Conservation (phyloP, 2,888 invertebrate genomes). For the Cosmia pyralina region DNA sequence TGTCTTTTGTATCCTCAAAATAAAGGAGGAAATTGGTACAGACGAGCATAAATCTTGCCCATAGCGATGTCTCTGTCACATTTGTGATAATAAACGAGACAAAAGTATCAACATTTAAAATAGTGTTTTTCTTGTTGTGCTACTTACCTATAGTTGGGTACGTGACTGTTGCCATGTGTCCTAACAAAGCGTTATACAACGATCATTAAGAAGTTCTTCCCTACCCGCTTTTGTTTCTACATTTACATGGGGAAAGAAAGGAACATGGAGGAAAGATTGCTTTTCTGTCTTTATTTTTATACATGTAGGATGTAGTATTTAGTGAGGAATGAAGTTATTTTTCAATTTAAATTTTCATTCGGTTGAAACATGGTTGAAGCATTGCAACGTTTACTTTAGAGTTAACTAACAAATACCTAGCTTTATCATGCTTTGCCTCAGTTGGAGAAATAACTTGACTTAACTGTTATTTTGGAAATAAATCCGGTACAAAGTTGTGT, state of each 20-base stretch:
- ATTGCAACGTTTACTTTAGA: not conserved
- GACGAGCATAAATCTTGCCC: slow-evolving; percentile 55
- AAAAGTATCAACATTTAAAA: slow-evolving; percentile 62
- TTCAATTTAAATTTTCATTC: slow-evolving; percentile 25
- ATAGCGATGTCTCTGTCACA: slow-evolving; percentile 59
- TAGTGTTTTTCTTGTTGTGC: slow-evolving; percentile 45
- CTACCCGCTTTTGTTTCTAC: slow-evolving; percentile 53
- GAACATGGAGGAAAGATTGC: slow-evolving; percentile 47
- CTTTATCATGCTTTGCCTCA: not conserved
- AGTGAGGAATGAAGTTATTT: slow-evolving; percentile 20
- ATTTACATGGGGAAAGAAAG: slow-evolving; percentile 47
- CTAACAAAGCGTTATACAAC: slow-evolving; percentile 52
- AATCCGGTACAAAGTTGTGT: not conserved
- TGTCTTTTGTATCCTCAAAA: slow-evolving; percentile 51
- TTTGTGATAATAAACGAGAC: slow-evolving; percentile 63
- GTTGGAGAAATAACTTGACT: not conserved
- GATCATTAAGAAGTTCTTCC: slow-evolving; percentile 52
- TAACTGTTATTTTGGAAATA: not conserved
- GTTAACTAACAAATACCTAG: slow-evolving; percentile 5
- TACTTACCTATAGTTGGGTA: slow-evolving; percentile 37
- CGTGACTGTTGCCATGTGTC: slow-evolving; percentile 41
- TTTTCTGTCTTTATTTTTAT: slow-evolving; percentile 32
- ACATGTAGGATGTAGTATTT: slow-evolving; percentile 11
- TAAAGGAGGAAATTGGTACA: slow-evolving; percentile 54
- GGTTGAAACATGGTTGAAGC: not conserved